Percentiles rank a stretch among this genome's conserved stretches.
These are phyloP conservation scores for Podilymbus podiceps DNA, from an alignment of 2,113 vertebrate species.

Conservation along the genomic window DNA sequence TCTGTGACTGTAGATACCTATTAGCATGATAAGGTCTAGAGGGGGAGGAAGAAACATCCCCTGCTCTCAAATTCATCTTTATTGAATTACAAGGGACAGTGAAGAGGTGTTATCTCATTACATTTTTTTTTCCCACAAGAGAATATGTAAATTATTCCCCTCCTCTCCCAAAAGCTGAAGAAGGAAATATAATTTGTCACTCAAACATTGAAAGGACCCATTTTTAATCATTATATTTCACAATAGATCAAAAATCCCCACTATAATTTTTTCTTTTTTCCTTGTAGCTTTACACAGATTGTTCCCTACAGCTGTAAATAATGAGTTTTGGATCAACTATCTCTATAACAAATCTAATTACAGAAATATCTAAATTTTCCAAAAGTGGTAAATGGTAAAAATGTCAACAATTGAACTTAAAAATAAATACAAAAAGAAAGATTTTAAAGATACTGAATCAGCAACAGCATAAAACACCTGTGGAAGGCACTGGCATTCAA, in stretches of 20 bases:
- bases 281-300: neutral
- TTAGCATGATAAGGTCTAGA: neutral
- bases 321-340: neutral
- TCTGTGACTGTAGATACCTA: neutral
- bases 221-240: slow-evolving; percentile 22
- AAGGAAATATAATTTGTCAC: neutral
- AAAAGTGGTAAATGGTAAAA: neutral
- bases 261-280: neutral
- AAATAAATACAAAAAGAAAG: neutral
- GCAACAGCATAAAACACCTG: neutral
- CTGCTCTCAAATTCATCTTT: neutral
- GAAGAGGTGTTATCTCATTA: neutral
- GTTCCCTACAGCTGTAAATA: neutral
- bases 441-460: neutral
- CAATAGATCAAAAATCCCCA: neutral
- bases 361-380: neutral
- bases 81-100: neutral
- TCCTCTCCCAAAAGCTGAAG: neutral
- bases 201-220: neutral
- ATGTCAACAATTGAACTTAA: neutral
- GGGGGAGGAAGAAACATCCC: neutral
- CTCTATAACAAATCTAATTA: slow-evolving; percentile 1
- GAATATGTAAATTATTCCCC: neutral
- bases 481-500: neutral
- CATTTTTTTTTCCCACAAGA: neutral